A percentile compares a stretch with the other conserved stretches of the same genome.
These are phyloP conservation scores for Galemys pyrenaicus DNA, from an alignment of 2,113 vertebrate species.

Conservation along the genomic window DNA sequence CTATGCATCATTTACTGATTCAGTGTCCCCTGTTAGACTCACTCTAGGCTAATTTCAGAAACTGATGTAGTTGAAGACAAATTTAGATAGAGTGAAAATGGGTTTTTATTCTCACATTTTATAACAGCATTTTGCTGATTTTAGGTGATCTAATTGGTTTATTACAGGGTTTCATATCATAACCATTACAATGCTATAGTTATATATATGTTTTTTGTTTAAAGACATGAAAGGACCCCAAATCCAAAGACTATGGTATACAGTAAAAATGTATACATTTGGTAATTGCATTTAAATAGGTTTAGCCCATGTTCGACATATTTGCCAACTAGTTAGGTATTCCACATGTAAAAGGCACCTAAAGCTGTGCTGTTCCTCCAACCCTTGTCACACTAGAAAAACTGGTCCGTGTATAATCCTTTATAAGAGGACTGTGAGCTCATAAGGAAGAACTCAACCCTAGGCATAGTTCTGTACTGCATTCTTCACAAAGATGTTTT, in stretches of 20 bases:
- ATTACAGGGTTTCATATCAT: not conserved
- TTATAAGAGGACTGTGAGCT: not conserved
- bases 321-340: not conserved
- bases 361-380: not conserved
- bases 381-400: not conserved
- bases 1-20: not conserved
- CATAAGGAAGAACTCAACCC: not conserved
- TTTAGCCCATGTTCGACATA: slow-evolving; percentile 15
- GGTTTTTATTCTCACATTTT: not conserved
- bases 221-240: not conserved
- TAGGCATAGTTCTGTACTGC: not conserved
- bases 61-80: not conserved
- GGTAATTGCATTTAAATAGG: not conserved
- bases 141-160: slow-evolving; percentile 10
- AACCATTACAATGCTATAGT: not conserved
- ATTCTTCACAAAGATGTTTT: not conserved
- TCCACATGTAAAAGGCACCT: not conserved
- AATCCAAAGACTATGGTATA: not conserved
- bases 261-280: not conserved
- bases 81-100: not conserved
- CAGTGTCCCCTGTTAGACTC: not conserved
- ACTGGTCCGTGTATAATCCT: not conserved
- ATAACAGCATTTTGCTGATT: not conserved
- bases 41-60: not conserved
- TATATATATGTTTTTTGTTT: not conserved